Percentiles rank a stretch among this genome's conserved stretches.
phyloP scores from a whole-genome alignment of 2,888 invertebrate species.

The Drosophila sordidula region DNA sequence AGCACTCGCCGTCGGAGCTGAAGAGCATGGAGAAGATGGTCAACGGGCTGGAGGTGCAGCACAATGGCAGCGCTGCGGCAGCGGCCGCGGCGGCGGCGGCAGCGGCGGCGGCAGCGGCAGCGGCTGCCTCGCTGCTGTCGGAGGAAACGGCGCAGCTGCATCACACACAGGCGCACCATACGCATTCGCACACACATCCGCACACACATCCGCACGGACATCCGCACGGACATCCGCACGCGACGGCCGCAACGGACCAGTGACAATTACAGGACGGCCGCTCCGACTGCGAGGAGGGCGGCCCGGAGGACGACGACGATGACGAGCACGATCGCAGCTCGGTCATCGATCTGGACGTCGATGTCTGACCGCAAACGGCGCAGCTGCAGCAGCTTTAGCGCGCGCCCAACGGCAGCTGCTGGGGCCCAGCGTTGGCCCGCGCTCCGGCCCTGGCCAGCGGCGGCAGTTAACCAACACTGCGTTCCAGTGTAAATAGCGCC shows the following conservation, averaged over 20 bases:
- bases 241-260: constrained; percentile 82
- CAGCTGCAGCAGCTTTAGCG: constrained; percentile 69
- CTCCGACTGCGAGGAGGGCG: constrained; percentile 71
- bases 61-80: constrained; percentile 84
- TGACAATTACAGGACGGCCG: constrained; percentile 85
- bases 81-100: constrained; percentile 62
- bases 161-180: constrained; percentile 70
- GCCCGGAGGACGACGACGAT: constrained; percentile 75
- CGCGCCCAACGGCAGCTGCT: constrained; percentile 35
- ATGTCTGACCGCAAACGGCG: constrained; percentile 84
- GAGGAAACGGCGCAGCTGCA: constrained; percentile 62
- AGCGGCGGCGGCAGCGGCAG: constrained; percentile 62
- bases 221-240: constrained; percentile 54
- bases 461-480: constrained; percentile 53
- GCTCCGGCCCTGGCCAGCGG: constrained; percentile 33
- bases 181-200: constrained; percentile 48
- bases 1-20: constrained; percentile 89
- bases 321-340: constrained; percentile 83
- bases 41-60: constrained; percentile 95
- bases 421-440: constrained; percentile 16
- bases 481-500: constrained; percentile 53
- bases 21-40: constrained; percentile 99
- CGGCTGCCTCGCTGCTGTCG: constrained; percentile 60
- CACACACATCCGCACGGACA: constrained; percentile 54
- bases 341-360: constrained; percentile 84